Evolutionary conservation across 2,113 vertebrate species (phyloP).

Genomic region (Syngnathoides biaculeatus): DNA sequence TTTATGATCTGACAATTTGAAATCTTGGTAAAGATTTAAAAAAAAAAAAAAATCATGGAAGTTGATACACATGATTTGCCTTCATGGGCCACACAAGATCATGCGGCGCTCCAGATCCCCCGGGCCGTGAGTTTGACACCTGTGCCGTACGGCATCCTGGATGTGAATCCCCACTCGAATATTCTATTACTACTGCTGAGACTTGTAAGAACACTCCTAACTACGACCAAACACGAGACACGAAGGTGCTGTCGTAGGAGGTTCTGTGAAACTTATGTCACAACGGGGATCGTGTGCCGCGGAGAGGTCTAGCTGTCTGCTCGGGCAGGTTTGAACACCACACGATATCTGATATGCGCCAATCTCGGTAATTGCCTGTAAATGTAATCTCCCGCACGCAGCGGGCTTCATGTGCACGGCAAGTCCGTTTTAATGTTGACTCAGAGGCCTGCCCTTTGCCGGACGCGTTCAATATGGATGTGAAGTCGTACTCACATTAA

Average conservation of each 20-base stretch:
- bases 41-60: too few species aligned
- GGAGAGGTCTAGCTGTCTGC: not conserved
- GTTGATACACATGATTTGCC: too few species aligned
- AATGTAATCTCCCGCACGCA: not conserved
- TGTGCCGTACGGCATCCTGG: too few species aligned
- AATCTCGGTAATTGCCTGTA: not conserved
- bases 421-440: not conserved
- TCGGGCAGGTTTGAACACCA: conserved; percentile 15
- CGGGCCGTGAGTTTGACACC: too few species aligned
- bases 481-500: not conserved
- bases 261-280: conserved; percentile 10
- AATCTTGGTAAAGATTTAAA: too few species aligned
- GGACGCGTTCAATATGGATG: not conserved
- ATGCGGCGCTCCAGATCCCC: too few species aligned
- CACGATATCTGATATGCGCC: conserved; percentile 10
- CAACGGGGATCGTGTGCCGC: conserved; percentile 8
- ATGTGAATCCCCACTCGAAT: too few species aligned
- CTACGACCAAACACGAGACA: too few species aligned
- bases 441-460: not conserved
- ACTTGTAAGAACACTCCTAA: too few species aligned
- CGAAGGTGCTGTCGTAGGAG: not conserved
- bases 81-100: too few species aligned
- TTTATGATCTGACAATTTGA: too few species aligned
- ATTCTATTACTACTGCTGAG: too few species aligned
- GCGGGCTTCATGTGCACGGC: conserved; percentile 5